A percentile compares a stretch with the other conserved stretches of the same genome.
These are phyloP conservation scores for Leptinotarsa haldemani DNA, from an alignment of 2,888 invertebrate genomes.

Conservation along the genomic window DNA sequence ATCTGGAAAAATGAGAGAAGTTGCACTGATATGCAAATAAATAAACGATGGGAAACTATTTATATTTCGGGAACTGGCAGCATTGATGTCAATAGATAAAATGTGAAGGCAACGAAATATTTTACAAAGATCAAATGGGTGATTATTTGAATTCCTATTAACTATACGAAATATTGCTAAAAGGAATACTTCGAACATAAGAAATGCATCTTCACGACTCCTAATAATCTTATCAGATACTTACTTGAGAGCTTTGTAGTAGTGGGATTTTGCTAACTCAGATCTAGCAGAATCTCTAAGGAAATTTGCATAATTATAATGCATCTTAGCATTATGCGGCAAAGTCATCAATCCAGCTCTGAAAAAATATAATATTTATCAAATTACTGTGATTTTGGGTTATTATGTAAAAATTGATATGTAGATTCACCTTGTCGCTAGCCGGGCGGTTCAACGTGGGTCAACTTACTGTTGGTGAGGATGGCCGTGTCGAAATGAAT, in stretches of 20 bases:
- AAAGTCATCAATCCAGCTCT: constrained; percentile 83
- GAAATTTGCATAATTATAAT: constrained; percentile 91
- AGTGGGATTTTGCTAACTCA: constrained; percentile 80
- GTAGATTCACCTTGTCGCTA: no score
- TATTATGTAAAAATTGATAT: no score
- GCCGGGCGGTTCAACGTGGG: no score
- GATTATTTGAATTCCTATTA: no score
- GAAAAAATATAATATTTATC: constrained; percentile 43
- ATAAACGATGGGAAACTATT: neutral
- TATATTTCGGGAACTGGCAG: no score
- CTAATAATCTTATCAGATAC: constrained; percentile 52
- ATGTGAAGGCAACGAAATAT: no score
- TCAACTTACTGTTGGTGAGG: no score
- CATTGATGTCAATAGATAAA: no score
- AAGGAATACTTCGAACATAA: neutral
- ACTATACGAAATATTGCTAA: no score
- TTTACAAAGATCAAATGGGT: no score
- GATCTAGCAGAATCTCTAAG: constrained; percentile 80
- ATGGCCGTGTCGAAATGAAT: no score
- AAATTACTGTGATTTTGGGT: no score
- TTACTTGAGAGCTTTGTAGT: constrained; percentile 82
- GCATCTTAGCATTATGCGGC: constrained; percentile 90
- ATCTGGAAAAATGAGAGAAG: constrained; percentile 67
- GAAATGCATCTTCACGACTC: neutral
- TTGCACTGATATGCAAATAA: neutral